phyloP scores from a whole-genome alignment of 2,888 invertebrate genomes.

The Amphipyra berbera region DNA sequence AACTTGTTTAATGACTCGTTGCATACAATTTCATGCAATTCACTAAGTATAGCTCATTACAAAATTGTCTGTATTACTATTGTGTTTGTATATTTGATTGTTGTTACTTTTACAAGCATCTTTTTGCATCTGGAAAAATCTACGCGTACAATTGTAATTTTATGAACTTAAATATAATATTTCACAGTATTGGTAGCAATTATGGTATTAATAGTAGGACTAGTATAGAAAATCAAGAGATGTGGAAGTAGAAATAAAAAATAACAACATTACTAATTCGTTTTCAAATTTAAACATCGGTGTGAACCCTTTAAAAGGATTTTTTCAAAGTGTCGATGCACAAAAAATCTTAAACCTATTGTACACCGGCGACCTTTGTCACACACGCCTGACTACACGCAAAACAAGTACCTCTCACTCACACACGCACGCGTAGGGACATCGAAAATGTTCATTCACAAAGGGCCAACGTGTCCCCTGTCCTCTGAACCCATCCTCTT shows the following conservation, averaged over 20 bases:
- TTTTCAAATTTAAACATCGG: constrained; percentile 38
- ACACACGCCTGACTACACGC: constrained; percentile 66
- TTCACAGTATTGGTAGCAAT: neutral
- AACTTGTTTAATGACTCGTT: constrained; percentile 63
- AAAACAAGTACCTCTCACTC: constrained; percentile 68
- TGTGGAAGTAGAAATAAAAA: neutral
- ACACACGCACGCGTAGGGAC: constrained; percentile 59
- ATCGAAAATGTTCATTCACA: constrained; percentile 80
- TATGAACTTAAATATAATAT: too few relatives aligned
- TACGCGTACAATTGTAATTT: too few relatives aligned
- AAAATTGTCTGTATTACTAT: constrained; percentile 39
- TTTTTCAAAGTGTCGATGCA: constrained; percentile 50
- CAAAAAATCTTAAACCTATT: constrained; percentile 61
- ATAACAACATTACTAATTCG: constrained; percentile 9
- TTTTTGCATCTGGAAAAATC: neutral
- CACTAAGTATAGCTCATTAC: constrained; percentile 58
- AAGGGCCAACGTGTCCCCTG: constrained; percentile 80
- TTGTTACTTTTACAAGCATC: neutral
- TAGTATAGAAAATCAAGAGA: neutral
- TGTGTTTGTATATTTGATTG: constrained; percentile 29
- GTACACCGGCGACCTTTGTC: constrained; percentile 65
- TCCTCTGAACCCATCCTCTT: constrained; percentile 81
- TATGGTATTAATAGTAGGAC: neutral
- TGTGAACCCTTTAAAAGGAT: constrained; percentile 51
- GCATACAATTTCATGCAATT: constrained; percentile 66